phyloP scores from a whole-genome alignment of 2,797 vertebrate species.

The Hirundo rustica region DNA sequence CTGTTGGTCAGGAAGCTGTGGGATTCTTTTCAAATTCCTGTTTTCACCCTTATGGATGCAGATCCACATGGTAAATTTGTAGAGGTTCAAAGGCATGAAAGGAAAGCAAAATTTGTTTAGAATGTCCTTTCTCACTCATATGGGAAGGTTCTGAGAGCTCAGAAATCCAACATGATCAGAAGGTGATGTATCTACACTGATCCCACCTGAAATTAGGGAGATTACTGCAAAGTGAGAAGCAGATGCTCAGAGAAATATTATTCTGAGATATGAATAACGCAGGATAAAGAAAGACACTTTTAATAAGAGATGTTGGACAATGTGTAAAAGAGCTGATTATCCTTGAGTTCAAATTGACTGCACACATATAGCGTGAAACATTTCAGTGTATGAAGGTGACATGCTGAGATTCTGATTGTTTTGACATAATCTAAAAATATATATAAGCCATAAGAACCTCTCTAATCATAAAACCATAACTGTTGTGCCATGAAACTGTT shows the following conservation, averaged over 20 bases:
- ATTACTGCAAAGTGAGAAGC: neutral
- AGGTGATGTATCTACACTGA: neutral
- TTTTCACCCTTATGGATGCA: conserved; percentile 90
- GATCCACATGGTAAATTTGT: conserved; percentile 89
- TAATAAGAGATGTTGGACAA: neutral
- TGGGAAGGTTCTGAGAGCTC: neutral
- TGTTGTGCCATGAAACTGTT: neutral
- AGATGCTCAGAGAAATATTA: neutral
- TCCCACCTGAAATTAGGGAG: neutral
- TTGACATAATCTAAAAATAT: neutral
- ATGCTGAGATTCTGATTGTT: neutral
- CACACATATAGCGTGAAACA: neutral
- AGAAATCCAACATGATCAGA: neutral
- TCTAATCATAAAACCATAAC: neutral
- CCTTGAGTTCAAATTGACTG: neutral
- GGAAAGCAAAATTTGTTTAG: neutral
- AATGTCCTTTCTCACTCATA: neutral
- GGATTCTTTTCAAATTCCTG: conserved; percentile 86
- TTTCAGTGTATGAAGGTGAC: neutral
- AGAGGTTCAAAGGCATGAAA: neutral
- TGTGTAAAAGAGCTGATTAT: neutral
- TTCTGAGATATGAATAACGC: neutral
- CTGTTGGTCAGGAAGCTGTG: conserved; percentile 92
- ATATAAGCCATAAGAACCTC: neutral
- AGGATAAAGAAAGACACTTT: neutral